Evolutionary conservation across 30 jellyfish, hydroid and myxozoan species (phyloP), one percentile per base, ranked within the genome.

Genomic region (Hydractinia symbiolongicarpus): DNA sequence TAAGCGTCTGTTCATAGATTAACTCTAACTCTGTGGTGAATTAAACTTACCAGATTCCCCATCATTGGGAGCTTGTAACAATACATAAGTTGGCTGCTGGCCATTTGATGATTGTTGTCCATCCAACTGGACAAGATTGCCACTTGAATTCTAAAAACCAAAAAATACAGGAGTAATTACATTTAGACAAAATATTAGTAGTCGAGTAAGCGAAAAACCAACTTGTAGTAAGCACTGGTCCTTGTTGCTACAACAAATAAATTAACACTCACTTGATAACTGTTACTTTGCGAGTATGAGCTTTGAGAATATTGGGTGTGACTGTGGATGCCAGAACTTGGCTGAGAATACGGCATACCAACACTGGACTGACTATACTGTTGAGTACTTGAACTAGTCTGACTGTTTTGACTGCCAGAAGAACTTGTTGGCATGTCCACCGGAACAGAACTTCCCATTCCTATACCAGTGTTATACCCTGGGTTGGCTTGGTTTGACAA

Each of bases 81-180:
- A 79, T 16, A 90, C 97, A 82, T 90, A 90, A 4, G 97, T 90
- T 67, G 97, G 97, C 53, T 90, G 97, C 54, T 90, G 97, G 8
- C 55, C 70, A 9, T 53, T 68, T n/a, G 80, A 53, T 9, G 61
- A 30, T 58, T 79, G 87, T 7, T 62, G 81, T 20, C 66, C 57
- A 50, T 79, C 87, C 14, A 79, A 20, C 8, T 55, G 66, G 15
- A 79, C 87, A 67, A 79, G 44, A 7, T 17, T 61, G 17, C 55
- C 54, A 30, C 81, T 50, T 72, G 85, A 77, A 14, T 53, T 55
- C 85, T 77, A 56, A 55, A 15, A 21, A 55, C 9, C 52, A 76
- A 15, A 76, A 15, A 15, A 20, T 50, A 8, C 81, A 8, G 4
- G 30, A 11, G 61, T 20, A 21, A 19, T 9, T 21, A 19, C 30